These are phyloP conservation scores for Aporrectodea caliginosa DNA, from an alignment of 1,140 invertebrate species.

Conservation along the genomic window DNA sequence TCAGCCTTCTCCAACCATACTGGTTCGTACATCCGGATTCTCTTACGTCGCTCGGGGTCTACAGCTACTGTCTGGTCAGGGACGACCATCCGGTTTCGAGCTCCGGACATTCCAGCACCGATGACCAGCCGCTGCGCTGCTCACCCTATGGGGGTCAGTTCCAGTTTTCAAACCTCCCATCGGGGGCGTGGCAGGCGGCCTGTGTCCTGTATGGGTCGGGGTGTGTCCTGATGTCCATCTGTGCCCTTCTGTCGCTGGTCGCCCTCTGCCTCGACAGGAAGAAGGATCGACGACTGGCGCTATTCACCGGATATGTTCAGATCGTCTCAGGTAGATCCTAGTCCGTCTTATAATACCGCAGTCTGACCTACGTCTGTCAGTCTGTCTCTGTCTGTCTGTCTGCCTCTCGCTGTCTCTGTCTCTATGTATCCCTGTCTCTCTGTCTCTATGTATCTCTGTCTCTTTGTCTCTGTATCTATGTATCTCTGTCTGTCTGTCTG, in stretches of 20 bases:
- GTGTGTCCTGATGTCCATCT: conserved; percentile 40
- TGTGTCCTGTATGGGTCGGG: conserved; percentile 46
- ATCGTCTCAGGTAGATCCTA: conserved; percentile 42
- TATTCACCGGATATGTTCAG: conserved; percentile 43
- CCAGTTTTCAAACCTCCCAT: conserved; percentile 41
- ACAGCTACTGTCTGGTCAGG: conserved; percentile 34
- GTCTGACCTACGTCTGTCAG: background rate
- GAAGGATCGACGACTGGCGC: conserved; percentile 36
- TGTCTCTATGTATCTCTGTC: too few relatives aligned
- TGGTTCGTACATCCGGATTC: conserved; percentile 45
- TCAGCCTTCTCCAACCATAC: conserved; percentile 47
- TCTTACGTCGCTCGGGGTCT: conserved; percentile 44
- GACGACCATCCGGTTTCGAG: background rate
- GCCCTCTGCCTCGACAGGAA: conserved; percentile 35
- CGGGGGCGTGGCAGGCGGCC: conserved; percentile 46
- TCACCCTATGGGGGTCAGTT: conserved; percentile 41
- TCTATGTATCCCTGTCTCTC: too few relatives aligned
- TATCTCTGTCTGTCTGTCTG: too few relatives aligned
- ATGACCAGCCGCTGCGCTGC: conserved; percentile 32
- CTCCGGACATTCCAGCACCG: background rate
- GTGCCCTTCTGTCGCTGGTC: conserved; percentile 40
- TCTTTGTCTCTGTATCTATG: too few relatives aligned
- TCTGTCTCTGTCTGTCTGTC: background rate
- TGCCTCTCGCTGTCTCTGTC: background rate
- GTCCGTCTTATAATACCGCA: too few relatives aligned